A percentile compares a stretch with the other conserved stretches of the same genome.
phyloP scores from a whole-genome alignment of 2,888 invertebrate genomes.

The Ectemnius continuus region DNA sequence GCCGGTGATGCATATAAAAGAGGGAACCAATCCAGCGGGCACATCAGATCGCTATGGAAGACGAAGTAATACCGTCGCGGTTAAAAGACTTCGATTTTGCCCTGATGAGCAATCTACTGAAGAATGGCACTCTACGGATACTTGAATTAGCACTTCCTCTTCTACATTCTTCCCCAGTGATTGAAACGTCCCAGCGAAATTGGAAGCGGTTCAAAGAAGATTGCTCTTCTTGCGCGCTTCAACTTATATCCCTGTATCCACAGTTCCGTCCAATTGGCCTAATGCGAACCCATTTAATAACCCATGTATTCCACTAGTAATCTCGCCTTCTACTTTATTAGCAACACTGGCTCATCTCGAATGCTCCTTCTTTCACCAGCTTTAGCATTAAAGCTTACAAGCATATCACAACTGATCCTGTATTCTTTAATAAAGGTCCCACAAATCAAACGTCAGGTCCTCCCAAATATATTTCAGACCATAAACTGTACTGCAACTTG shows the following conservation, averaged over 20 bases:
- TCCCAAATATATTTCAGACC: too few relatives aligned
- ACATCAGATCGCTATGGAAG: background rate
- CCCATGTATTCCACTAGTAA: background rate
- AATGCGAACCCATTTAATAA: background rate
- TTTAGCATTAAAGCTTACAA: too few relatives aligned
- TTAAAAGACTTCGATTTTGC: constrained; percentile 23
- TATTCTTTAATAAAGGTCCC: too few relatives aligned
- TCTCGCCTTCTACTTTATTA: too few relatives aligned
- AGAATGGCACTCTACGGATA: constrained; percentile 32
- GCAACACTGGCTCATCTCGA: too few relatives aligned
- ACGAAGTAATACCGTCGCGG: constrained; percentile 2
- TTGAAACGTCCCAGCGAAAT: constrained; percentile 6
- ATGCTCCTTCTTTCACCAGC: too few relatives aligned
- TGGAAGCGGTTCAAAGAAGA: constrained; percentile 10
- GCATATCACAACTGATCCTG: too few relatives aligned
- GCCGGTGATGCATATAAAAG: background rate
- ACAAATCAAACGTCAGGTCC: background rate
- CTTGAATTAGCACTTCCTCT: constrained; percentile 31
- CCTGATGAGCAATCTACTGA: constrained; percentile 38
- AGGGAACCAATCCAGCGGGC: background rate
- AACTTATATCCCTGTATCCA: background rate
- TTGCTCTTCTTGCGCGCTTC: background rate
- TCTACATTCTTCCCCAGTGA: background rate
- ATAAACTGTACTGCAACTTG: too few relatives aligned
- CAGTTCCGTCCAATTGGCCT: background rate